Conservation (phyloP, 2,797 vertebrate genomes). For the Chiroxiphia lanceolata region DNA sequence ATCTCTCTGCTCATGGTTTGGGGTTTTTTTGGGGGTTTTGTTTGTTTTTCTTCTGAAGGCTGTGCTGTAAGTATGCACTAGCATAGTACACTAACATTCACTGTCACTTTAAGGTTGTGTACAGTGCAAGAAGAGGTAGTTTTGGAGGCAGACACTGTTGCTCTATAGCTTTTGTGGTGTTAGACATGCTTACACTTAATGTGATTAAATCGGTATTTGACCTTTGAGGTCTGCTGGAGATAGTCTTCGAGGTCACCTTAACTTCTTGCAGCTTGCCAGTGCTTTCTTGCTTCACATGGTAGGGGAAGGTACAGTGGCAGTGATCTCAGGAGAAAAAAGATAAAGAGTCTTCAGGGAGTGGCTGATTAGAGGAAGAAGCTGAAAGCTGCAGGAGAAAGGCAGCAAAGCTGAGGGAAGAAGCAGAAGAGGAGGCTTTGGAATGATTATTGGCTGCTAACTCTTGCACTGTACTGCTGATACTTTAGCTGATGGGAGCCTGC, state of each 20-base stretch:
- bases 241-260: neutral
- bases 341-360: neutral
- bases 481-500: neutral
- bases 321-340: neutral
- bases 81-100: neutral
- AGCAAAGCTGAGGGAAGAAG: neutral
- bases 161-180: neutral
- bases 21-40: neutral
- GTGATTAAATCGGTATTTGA: neutral
- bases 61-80: neutral
- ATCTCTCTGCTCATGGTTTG: neutral
- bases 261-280: neutral
- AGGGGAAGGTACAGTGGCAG: neutral
- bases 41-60: neutral
- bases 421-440: neutral
- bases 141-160: neutral
- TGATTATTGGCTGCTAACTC: neutral
- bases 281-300: neutral
- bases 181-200: neutral
- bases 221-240: neutral
- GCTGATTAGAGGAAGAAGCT: neutral
- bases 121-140: neutral
- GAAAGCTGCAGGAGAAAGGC: neutral
- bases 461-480: accelerated
- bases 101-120: neutral